Evolutionary conservation across 1,140 invertebrate genomes (phyloP).

Genomic region (Pogonomyrmex barbatus): DNA sequence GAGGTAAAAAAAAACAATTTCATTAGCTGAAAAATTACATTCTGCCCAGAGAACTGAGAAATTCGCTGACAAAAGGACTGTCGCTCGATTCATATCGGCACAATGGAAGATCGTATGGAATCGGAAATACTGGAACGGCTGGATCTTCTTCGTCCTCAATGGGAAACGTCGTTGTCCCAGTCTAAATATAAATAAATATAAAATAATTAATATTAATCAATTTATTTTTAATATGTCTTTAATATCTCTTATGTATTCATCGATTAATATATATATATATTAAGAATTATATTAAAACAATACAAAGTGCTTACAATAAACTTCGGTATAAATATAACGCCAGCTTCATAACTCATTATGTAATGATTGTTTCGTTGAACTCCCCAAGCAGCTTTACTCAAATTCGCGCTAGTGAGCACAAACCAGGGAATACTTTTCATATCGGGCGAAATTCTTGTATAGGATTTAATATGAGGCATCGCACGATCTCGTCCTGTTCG

Average conservation of each 20-base stretch:
- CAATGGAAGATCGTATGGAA: constrained; percentile 93
- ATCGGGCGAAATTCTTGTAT: constrained; percentile 91
- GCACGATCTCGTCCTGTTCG: constrained; percentile 89
- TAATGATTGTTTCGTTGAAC: constrained; percentile 88
- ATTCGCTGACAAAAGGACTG: constrained; percentile 87
- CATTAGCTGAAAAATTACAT: neutral
- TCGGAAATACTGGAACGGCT: constrained; percentile 87
- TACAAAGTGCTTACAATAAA: constrained; percentile 90
- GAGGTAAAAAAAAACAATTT: neutral
- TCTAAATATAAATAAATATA: constrained; percentile 78
- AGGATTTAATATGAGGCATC: constrained; percentile 98
- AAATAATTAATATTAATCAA: constrained; percentile 5
- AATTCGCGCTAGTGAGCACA: constrained; percentile 95
- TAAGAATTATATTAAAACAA: neutral
- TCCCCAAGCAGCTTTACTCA: constrained; percentile 98
- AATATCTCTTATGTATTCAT: constrained; percentile 3
- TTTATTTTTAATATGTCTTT: neutral
- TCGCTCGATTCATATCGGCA: constrained; percentile 88
- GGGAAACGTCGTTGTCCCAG: constrained; percentile 81
- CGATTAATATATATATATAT: constrained; percentile 26
- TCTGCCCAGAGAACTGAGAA: constrained; percentile 65
- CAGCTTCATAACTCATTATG: constrained; percentile 96
- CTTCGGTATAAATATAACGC: constrained; percentile 95
- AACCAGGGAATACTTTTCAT: constrained; percentile 91
- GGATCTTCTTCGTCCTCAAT: constrained; percentile 81